Percentiles rank a stretch among this genome's conserved stretches.
phyloP scores from a whole-genome alignment of 2,113 vertebrate genomes.

The Argyrosomus japonicus region DNA sequence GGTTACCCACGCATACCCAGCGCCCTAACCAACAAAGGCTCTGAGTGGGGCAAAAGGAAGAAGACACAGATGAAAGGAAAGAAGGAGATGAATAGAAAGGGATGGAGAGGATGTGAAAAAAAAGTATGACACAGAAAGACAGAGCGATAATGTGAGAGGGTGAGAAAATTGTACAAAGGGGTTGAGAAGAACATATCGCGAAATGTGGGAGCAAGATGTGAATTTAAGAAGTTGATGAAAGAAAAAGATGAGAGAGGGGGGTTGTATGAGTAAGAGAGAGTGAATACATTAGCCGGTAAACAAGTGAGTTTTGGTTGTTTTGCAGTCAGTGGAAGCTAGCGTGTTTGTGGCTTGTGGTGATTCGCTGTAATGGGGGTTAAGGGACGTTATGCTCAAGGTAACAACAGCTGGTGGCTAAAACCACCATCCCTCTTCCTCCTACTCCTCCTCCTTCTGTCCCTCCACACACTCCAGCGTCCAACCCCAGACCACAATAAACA shows the following conservation, averaged over 20 bases:
- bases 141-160: conserved; percentile 61
- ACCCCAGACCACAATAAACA: conserved; percentile 81
- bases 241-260: conserved; percentile 16
- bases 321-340: conserved; percentile 75
- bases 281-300: conserved; percentile 82
- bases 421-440: conserved; percentile 76
- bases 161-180: conserved; percentile 48
- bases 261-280: conserved; percentile 51
- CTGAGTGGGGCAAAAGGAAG: conserved; percentile 53
- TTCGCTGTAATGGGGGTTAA: conserved; percentile 77
- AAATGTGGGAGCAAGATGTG: conserved; percentile 46
- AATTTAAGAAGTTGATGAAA: conserved; percentile 20
- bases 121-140: conserved; percentile 57
- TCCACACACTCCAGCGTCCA: conserved; percentile 71
- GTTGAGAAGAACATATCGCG: conserved; percentile 1
- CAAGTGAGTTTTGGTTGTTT: conserved; percentile 81
- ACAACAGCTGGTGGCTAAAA: conserved; percentile 81
- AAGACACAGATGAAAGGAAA: conserved; percentile 71
- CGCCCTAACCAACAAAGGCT: conserved; percentile 82
- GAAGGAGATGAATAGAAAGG: conserved; percentile 47
- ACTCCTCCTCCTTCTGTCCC: conserved; percentile 66
- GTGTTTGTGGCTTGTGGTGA: conserved; percentile 81
- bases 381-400: conserved; percentile 82
- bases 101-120: conserved; percentile 35
- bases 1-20: conserved; percentile 81